Percentiles rank a stretch among this genome's conserved stretches.
Conservation (phyloP, 1,140 invertebrate genomes). For the Dryas iulia region DNA sequence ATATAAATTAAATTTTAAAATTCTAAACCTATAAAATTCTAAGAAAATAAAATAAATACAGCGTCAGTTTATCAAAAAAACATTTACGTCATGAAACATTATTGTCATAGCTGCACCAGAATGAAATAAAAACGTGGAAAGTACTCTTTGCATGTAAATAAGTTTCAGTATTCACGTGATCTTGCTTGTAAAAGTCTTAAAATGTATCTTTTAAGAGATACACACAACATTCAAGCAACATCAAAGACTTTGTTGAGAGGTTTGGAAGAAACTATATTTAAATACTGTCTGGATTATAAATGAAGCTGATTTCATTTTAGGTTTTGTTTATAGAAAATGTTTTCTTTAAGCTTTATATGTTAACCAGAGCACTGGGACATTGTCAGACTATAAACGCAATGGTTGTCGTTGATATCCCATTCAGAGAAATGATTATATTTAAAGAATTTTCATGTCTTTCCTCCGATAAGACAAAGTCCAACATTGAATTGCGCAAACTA, state of each 20-base stretch:
- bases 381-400: no score
- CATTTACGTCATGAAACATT: not conserved
- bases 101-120: not conserved
- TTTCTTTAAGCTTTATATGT: not conserved
- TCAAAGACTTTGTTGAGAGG: slow-evolving; percentile 13
- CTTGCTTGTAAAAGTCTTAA: slow-evolving; percentile 16
- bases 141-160: slow-evolving; percentile 9
- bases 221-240: slow-evolving; percentile 9
- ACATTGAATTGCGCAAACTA: no score
- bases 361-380: no score
- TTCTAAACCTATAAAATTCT: no score
- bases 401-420: no score
- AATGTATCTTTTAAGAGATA: slow-evolving; percentile 10
- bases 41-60: no score
- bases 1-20: not conserved
- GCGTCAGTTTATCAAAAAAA: not conserved
- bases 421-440: no score
- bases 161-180: not conserved
- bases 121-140: slow-evolving; percentile 7
- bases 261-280: slow-evolving; percentile 14
- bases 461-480: no score
- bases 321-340: not conserved
- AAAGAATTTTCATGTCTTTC: no score
- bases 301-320: not conserved
- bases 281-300: slow-evolving; percentile 12